Evolutionary conservation across 2,888 invertebrate genomes (phyloP), one percentile per base, ranked within the genome.

Genomic region (Brachypterus glaber): DNA sequence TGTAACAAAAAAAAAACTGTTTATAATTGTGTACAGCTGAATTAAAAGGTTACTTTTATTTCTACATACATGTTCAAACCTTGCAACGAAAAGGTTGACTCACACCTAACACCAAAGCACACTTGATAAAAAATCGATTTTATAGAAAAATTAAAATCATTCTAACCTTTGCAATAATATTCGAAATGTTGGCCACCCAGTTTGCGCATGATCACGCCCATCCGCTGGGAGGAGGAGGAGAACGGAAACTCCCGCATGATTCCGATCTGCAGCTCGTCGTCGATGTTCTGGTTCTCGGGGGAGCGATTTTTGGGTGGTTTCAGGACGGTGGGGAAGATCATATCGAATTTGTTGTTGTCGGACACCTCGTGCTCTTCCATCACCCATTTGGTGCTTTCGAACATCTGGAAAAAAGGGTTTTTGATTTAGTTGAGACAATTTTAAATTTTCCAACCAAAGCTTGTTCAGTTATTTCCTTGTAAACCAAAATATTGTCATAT

Each of bases 321-420:
- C 1, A 93, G 82, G 3, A 91, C 77, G 0, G 91, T 9, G 0
- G 92, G 92, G 49, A 84, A 85, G 2, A 93, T 73, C 52, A 88
- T 73, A 52, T 92, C 87, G 64, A 84, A 93, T 62, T 89, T 89
- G 21, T 81, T 76, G 24, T 77, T 79, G 52, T 92, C 91, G 0
- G 82, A 82, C 3, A 84, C 79, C 33, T 86, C 83, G 0, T 86
- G 85, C 57, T 95, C 92, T 55, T 93, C 92, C 39, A 93, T 62
- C 3, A 71, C 67, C 95, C 95, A 96, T 15, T 83, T 84, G 0
- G 95, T 93, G 0, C 91, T 87, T 53, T 93, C 87, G 62, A 96
- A 97, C 92, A 97, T 93, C 75, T 84, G 63, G 2, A 60, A 48
- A 21, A n/a, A 33, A 33, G 13, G 12, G n/a, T n/a, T n/a, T n/a